Percentiles rank a stretch among this genome's conserved stretches.
phyloP scores from a whole-genome alignment of 2,888 invertebrate genomes.

The Allolobophora icterica region DNA sequence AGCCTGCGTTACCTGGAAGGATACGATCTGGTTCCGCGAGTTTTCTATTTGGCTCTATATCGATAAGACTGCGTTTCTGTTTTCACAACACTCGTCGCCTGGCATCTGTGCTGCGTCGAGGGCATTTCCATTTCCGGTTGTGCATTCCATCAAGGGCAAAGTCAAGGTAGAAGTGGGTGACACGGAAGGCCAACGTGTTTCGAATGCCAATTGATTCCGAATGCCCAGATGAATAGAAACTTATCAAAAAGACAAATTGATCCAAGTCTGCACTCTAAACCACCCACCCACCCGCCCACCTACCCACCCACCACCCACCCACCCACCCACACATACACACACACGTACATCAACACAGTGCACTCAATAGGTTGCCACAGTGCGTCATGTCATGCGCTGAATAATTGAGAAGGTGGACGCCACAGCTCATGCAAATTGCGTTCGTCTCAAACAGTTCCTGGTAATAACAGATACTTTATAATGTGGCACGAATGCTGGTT shows the following conservation, averaged over 20 bases:
- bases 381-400: not conserved
- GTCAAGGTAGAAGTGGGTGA: not conserved
- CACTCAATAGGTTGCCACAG: not conserved
- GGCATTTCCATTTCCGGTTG: not conserved
- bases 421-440: not conserved
- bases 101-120: not conserved
- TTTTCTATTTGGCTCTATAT: not conserved
- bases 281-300: not conserved
- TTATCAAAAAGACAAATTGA: not conserved
- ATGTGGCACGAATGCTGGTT: not conserved
- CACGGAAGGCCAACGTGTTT: not conserved
- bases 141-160: not conserved
- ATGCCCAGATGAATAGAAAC: not conserved
- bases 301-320: not conserved
- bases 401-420: not conserved
- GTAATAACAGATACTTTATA: not conserved
- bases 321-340: not conserved
- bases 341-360: not conserved
- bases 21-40: not conserved
- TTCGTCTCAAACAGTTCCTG: not conserved
- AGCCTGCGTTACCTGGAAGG: not conserved
- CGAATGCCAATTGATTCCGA: not conserved
- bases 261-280: too few species aligned
- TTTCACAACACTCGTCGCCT: conserved; percentile 1
- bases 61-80: not conserved